Evolutionary conservation across 2,797 vertebrate genomes (phyloP).

Genomic region (Hapalemur alaotrensis): DNA sequence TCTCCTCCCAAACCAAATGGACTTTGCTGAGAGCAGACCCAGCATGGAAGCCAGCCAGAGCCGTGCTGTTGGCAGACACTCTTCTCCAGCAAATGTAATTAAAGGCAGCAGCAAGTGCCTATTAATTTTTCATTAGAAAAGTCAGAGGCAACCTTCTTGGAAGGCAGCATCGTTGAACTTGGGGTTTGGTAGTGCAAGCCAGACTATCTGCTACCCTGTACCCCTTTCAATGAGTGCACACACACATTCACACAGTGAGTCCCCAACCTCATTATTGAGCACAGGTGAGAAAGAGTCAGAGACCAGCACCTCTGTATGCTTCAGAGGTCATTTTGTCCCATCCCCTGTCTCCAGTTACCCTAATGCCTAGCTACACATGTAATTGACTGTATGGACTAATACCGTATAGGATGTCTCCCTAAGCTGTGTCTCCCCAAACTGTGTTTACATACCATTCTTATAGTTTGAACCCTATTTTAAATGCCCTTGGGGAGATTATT

Average conservation of each 20-base stretch:
- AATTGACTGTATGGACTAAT: neutral
- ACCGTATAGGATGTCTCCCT: neutral
- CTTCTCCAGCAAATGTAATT: slow-evolving; percentile 70
- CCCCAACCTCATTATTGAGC: neutral
- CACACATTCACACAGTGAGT: neutral
- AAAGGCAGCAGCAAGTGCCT: slow-evolving; percentile 73
- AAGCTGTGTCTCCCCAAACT: neutral
- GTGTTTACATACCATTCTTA: neutral
- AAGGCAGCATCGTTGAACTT: slow-evolving; percentile 45
- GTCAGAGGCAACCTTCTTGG: slow-evolving; percentile 67
- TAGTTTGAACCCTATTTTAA: neutral
- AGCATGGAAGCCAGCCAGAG: slow-evolving; percentile 33
- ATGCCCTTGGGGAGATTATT: neutral
- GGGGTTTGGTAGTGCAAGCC: neutral
- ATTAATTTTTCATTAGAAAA: slow-evolving; percentile 79
- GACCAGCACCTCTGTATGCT: neutral
- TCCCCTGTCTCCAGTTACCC: neutral
- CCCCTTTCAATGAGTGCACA: neutral
- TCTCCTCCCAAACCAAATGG: slow-evolving; percentile 30
- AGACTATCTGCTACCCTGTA: neutral
- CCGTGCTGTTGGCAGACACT: slow-evolving; percentile 58
- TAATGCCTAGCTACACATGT: neutral
- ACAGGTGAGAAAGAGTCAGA: neutral
- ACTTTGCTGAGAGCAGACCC: slow-evolving; percentile 23
- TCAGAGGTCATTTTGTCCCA: neutral